Evolutionary conservation across 2,113 vertebrate species (phyloP).

Genomic region (Odontophorus gujanensis): DNA sequence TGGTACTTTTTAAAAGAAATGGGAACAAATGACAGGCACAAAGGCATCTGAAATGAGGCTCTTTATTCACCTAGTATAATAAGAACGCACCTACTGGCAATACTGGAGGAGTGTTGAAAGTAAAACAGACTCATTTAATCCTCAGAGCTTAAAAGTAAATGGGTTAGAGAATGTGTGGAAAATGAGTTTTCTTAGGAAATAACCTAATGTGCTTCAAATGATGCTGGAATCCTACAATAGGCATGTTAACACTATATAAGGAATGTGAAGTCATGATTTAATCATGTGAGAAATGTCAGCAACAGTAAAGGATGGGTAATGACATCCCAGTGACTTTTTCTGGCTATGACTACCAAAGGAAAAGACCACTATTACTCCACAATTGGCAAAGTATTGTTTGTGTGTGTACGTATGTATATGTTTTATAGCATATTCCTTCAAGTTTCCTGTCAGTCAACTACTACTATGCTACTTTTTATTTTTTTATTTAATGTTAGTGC

Average conservation of each 20-base stretch:
- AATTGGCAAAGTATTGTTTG: background rate
- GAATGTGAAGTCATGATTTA: background rate
- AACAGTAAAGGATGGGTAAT: background rate
- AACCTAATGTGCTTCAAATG: background rate
- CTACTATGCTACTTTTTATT: background rate
- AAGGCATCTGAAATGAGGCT: slow-evolving; percentile 8
- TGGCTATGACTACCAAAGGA: background rate
- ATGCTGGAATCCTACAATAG: background rate
- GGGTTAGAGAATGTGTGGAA: background rate
- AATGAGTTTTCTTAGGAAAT: background rate
- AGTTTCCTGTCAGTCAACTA: background rate
- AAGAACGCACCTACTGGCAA: slow-evolving; percentile 1
- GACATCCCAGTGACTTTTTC: background rate
- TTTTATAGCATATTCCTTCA: background rate
- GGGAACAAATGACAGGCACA: slow-evolving; percentile 1
- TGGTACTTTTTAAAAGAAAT: slow-evolving; percentile 23
- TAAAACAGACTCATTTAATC: slow-evolving; percentile 4
- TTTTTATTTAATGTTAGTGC: background rate
- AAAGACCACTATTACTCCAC: background rate
- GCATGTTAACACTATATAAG: background rate
- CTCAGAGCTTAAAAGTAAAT: background rate
- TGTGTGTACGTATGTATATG: background rate
- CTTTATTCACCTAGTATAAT: background rate
- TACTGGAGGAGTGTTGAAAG: background rate
- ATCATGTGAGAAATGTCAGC: background rate